Evolutionary conservation across 1,140 invertebrate species (phyloP).

Genomic region (Procambarus clarkii): DNA sequence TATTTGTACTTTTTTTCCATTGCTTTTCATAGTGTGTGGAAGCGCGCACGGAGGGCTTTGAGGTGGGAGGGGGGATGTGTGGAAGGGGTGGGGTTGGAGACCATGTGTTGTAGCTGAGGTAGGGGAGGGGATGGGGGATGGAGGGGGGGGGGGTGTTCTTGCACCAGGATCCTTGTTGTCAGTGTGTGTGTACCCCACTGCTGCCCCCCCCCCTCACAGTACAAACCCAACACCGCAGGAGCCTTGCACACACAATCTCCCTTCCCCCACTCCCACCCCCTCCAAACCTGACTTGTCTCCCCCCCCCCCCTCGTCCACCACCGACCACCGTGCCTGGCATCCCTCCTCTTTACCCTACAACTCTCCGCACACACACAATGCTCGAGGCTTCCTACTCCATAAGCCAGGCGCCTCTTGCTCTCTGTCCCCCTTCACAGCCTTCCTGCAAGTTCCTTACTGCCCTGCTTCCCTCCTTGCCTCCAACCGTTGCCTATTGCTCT

Average conservation of each 20-base stretch:
- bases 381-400: too few relatives aligned
- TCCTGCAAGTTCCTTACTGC: too few relatives aligned
- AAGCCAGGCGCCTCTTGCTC: too few relatives aligned
- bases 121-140: neutral
- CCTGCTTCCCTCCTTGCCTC: too few relatives aligned
- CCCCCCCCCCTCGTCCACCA: neutral
- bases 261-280: neutral
- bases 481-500: too few relatives aligned
- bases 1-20: too few relatives aligned
- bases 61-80: too few relatives aligned
- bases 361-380: too few relatives aligned
- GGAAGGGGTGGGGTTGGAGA: neutral
- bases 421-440: too few relatives aligned
- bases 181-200: neutral
- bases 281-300: neutral
- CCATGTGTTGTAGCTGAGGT: too few relatives aligned
- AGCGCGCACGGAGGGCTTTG: too few relatives aligned
- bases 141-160: neutral
- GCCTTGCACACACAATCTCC: neutral
- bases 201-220: neutral
- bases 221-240: neutral
- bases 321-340: neutral
- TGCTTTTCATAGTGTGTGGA: too few relatives aligned
- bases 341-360: neutral
- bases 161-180: constrained; percentile 1